These are phyloP conservation scores for Mallotus villosus DNA, from an alignment of 2,797 vertebrate genomes.

Conservation along the genomic window DNA sequence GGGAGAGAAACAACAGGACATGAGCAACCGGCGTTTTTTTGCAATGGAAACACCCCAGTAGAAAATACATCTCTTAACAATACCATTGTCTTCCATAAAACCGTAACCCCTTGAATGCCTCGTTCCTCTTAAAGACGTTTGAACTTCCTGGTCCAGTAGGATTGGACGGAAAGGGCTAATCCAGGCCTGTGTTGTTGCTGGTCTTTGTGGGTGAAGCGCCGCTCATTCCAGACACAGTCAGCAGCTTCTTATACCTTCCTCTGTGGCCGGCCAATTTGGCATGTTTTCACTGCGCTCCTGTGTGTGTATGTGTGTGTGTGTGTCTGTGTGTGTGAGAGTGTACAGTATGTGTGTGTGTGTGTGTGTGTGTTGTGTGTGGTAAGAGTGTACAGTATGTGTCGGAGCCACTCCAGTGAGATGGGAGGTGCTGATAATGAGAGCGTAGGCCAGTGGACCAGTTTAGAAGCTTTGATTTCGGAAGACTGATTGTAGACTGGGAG, in stretches of 20 bases:
- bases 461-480: constrained; percentile 50
- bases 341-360: constrained; percentile 16
- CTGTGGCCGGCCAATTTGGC: constrained; percentile 32
- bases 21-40: background rate
- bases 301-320: constrained; percentile 20
- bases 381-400: constrained; percentile 25
- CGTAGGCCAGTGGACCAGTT: constrained; percentile 29
- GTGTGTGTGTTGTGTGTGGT: background rate
- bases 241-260: constrained; percentile 36
- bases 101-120: background rate
- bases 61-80: background rate
- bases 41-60: background rate
- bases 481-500: constrained; percentile 57
- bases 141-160: background rate
- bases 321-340: constrained; percentile 21
- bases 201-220: constrained; percentile 7
- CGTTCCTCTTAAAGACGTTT: background rate
- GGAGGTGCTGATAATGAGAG: constrained; percentile 50
- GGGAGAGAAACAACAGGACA: background rate
- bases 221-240: constrained; percentile 29
- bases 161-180: constrained; percentile 35
- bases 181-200: constrained; percentile 28
- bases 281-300: constrained; percentile 36
- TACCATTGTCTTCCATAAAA: background rate
- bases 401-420: constrained; percentile 47